phyloP scores from a whole-genome alignment of 2,113 vertebrate genomes.

The Micronycteris hirsuta region DNA sequence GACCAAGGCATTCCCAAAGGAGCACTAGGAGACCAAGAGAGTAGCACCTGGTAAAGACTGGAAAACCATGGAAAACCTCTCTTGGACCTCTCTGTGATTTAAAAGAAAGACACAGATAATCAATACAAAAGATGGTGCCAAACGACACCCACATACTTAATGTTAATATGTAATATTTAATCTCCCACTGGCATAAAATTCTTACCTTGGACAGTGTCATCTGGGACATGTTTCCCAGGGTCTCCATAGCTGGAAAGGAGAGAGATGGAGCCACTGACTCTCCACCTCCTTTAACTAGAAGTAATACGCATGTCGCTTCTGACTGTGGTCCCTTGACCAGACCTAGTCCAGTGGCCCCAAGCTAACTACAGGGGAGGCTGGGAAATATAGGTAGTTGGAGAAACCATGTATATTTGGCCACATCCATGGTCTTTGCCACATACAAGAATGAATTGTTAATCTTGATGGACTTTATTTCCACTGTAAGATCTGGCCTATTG shows the following conservation, averaged over 20 bases:
- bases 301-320: neutral
- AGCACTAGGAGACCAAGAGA: neutral
- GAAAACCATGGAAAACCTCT: neutral
- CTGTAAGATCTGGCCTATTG: neutral
- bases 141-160: neutral
- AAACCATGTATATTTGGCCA: neutral
- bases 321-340: neutral
- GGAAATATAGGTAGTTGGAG: neutral
- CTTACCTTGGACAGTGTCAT: neutral
- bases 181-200: neutral
- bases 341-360: neutral
- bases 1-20: neutral
- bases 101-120: neutral
- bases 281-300: neutral
- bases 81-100: neutral
- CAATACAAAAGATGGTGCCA: neutral
- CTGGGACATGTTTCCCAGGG: neutral
- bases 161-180: neutral
- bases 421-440: neutral
- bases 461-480: neutral
- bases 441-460: neutral
- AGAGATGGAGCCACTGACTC: neutral
- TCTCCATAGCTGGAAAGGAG: neutral
- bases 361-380: neutral
- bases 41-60: neutral